Percentiles rank a stretch among this genome's conserved stretches.
Conservation (phyloP, 2,797 vertebrate species). For the Champsocephalus gunnari region DNA sequence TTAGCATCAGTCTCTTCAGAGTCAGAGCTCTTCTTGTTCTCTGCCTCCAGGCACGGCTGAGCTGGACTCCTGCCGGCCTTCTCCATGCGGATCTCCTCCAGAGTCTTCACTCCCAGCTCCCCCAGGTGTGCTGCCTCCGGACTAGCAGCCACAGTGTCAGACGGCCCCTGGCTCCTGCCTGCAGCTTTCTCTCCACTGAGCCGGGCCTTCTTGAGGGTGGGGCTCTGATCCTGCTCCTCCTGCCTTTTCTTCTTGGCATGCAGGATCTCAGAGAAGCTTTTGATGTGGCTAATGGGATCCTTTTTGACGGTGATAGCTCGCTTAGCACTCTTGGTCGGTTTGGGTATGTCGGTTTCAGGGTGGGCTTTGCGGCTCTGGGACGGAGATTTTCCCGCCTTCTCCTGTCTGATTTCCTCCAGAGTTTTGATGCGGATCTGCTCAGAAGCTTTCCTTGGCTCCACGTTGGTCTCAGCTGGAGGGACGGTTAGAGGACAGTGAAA, state of each 20-base stretch:
- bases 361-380: slow-evolving; percentile 60
- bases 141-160: background rate
- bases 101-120: slow-evolving; percentile 89
- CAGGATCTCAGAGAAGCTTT: slow-evolving; percentile 86
- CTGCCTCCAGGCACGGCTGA: slow-evolving; percentile 48
- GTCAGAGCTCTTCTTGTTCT: slow-evolving; percentile 35
- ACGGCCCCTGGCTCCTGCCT: slow-evolving; percentile 20
- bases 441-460: slow-evolving; percentile 59
- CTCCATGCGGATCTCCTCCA: slow-evolving; percentile 94
- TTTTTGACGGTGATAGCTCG: slow-evolving; percentile 59
- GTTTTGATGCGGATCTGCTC: slow-evolving; percentile 92
- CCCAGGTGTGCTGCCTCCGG: background rate
- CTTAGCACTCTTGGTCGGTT: slow-evolving; percentile 48
- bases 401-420: slow-evolving; percentile 92
- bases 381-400: slow-evolving; percentile 83
- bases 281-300: slow-evolving; percentile 61
- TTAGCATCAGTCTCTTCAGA: slow-evolving; percentile 46
- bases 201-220: slow-evolving; percentile 28
- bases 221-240: slow-evolving; percentile 63
- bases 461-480: slow-evolving; percentile 46
- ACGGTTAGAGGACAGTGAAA: background rate
- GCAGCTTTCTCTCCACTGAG: slow-evolving; percentile 14
- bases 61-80: slow-evolving; percentile 87
- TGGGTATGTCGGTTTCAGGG: slow-evolving; percentile 14
- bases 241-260: slow-evolving; percentile 85